Conservation (phyloP, 2,797 vertebrate genomes). For the Lateolabrax maculatus region DNA sequence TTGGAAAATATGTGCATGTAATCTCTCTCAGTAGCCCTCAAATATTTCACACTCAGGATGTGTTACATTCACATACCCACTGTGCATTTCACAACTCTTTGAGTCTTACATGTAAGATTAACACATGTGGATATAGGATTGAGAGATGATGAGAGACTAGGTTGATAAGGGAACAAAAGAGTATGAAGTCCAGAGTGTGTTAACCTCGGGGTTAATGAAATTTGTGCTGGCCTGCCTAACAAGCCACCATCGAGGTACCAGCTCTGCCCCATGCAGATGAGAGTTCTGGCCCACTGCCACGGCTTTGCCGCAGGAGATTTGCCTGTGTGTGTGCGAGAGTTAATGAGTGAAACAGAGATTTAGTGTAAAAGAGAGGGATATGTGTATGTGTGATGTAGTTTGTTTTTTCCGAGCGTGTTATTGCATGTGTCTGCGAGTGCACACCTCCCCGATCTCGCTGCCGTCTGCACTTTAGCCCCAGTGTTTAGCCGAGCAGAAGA, state of each 20-base stretch:
- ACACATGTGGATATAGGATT: slow-evolving; percentile 24
- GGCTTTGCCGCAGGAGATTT: slow-evolving; percentile 63
- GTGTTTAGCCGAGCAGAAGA: slow-evolving; percentile 76
- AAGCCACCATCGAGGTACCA: slow-evolving; percentile 71
- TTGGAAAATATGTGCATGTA: not conserved
- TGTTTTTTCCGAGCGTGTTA: slow-evolving; percentile 38
- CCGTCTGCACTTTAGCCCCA: slow-evolving; percentile 74
- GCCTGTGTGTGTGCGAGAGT: slow-evolving; percentile 35
- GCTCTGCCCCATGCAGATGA: slow-evolving; percentile 75
- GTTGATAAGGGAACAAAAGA: slow-evolving; percentile 21
- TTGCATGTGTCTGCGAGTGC: slow-evolving; percentile 45
- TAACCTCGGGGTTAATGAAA: slow-evolving; percentile 78
- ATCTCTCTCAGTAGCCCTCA: slow-evolving; percentile 2
- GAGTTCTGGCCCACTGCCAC: slow-evolving; percentile 69
- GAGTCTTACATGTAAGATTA: slow-evolving; percentile 28
- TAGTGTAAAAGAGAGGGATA: slow-evolving; percentile 46
- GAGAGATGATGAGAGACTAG: slow-evolving; percentile 3
- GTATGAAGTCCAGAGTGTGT: slow-evolving; percentile 56
- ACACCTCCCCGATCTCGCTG: slow-evolving; percentile 55
- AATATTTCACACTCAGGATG: slow-evolving; percentile 26
- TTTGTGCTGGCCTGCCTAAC: slow-evolving; percentile 77
- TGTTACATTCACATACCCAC: slow-evolving; percentile 30
- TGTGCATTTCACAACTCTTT: slow-evolving; percentile 15
- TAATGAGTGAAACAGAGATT: slow-evolving; percentile 42
- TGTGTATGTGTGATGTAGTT: slow-evolving; percentile 42